Base-by-base conservation (phyloP, 2,797 vertebrate species). In the Rhinogobio ventralis region DNA sequence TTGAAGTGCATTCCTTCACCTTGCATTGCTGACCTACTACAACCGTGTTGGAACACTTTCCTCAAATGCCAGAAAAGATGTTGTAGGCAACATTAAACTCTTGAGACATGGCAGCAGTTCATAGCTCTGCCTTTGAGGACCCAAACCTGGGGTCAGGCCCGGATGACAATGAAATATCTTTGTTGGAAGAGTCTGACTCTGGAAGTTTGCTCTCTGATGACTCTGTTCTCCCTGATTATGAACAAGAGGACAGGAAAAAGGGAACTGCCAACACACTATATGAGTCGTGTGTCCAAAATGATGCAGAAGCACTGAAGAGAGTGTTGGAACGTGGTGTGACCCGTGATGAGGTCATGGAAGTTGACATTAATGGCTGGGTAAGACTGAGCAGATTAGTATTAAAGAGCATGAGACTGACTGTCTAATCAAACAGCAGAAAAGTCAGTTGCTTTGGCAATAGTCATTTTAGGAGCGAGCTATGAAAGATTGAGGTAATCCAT, bases 351-450 rank as follows among this genome's bases (percentile, higher is more conserved):
- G 96, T 93, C 85, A 93, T 91, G 3, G 95, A 97, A 89, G 89
- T 95, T 89, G 97, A 98, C 84, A 62, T 92, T 90, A 97, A 97
- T 0, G 93, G 96, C 83, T 93, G 95, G 96, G 97, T 98, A 93
- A 95, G 90, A 84, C 7, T 39, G 25, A 17, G n/a, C 30, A 36
- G 90, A 62, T 77, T 87, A 8, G 79, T 19, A 66, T 74, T 84
- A 57, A 71, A 64, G 30, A 79, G 15, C 13, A 28, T 30, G 17
- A 46, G 4, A 69, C 20, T 39, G 13, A 39, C 19, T n/a, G 64
- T 42, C 49, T 33, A 30, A 69, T 77, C 60, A 69, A n/a, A 45
- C n/a, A 76, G n/a, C 15, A 17, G 62, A 68, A 23, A 42, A 5
- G 30, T 25, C 4, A 46, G n/a, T 30, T 30, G 14, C 60, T 64